Conservation (phyloP, 1,140 invertebrate genomes). For the Papilio polyxenes region DNA sequence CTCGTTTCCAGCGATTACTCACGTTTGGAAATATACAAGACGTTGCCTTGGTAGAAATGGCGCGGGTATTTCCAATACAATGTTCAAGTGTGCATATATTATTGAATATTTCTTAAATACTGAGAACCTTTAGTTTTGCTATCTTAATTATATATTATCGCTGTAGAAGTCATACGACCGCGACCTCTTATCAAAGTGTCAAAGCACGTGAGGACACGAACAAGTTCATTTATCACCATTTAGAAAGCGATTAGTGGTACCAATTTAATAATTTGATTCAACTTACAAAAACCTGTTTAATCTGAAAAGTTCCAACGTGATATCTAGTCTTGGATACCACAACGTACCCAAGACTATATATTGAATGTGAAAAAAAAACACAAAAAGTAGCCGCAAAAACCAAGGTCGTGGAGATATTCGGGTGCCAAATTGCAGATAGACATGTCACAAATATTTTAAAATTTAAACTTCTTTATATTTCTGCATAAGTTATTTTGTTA, state of each 20-base stretch:
- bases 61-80: conserved; percentile 12
- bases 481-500: no score
- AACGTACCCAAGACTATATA: no score
- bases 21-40: neutral
- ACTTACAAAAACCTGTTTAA: neutral
- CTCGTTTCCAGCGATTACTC: conserved; percentile 22
- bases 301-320: neutral
- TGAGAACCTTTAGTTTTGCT: neutral
- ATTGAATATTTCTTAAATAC: neutral
- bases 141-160: neutral
- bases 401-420: no score
- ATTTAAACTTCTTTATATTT: no score
- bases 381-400: no score
- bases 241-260: neutral
- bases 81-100: neutral
- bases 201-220: conserved; percentile 2
- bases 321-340: neutral
- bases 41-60: neutral
- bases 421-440: no score
- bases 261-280: neutral
- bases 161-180: neutral
- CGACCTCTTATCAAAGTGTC: conserved; percentile 35
- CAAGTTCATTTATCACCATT: neutral
- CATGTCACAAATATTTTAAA: no score
- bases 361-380: no score